Evolutionary conservation across 2,113 vertebrate genomes (phyloP).

Genomic region (Mobula birostris): DNA sequence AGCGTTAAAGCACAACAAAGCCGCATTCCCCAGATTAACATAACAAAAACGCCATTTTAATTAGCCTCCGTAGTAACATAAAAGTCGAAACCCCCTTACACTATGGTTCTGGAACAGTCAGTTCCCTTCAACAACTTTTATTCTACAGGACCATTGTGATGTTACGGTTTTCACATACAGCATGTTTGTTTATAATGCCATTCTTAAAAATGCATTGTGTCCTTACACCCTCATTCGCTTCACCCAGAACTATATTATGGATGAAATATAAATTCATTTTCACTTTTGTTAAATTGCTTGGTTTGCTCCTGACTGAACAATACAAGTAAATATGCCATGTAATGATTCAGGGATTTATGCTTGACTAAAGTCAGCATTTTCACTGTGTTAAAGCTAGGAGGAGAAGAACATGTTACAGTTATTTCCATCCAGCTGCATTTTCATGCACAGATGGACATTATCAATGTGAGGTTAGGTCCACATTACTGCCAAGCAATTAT

Average conservation of each 20-base stretch:
- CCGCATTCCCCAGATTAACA: too few species aligned
- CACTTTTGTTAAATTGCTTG: neutral
- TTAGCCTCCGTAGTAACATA: too few species aligned
- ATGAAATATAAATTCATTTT: neutral
- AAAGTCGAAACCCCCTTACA: too few species aligned
- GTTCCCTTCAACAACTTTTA: neutral
- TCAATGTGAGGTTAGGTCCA: neutral
- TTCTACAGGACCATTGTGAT: neutral
- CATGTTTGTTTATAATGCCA: neutral
- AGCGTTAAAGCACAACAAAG: too few species aligned
- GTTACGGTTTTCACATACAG: neutral
- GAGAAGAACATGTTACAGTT: neutral
- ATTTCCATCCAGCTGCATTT: neutral
- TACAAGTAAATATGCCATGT: neutral
- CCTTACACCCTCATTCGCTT: neutral
- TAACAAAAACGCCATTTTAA: too few species aligned
- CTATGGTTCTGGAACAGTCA: neutral
- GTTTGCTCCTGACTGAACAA: neutral
- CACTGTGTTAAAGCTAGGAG: neutral
- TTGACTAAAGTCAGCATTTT: neutral
- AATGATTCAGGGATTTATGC: neutral
- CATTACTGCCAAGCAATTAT: constrained; percentile 7
- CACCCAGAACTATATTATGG: neutral
- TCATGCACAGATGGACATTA: constrained; percentile 1
- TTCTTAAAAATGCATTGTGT: neutral